Evolutionary conservation across 2,797 vertebrate species (phyloP).

Genomic region (Lepidocolaptes lacrymiger): DNA sequence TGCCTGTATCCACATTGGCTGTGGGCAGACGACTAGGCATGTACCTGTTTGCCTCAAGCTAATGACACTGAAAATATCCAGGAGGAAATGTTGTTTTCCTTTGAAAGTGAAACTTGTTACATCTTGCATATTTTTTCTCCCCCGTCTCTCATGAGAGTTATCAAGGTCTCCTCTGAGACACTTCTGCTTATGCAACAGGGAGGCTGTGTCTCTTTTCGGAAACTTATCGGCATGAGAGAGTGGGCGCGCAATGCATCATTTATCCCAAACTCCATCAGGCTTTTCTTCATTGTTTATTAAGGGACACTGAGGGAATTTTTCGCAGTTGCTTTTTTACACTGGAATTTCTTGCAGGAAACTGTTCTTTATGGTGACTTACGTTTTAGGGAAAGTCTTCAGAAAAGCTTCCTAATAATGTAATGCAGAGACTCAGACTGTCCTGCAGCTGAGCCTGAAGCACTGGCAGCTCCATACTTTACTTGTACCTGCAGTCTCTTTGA

Average conservation of each 20-base stretch:
- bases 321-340: not conserved
- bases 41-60: conserved; percentile 12
- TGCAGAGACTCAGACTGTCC: not conserved
- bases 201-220: not conserved
- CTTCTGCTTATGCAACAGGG: conserved; percentile 8
- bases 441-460: not conserved
- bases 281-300: not conserved
- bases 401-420: not conserved
- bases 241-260: not conserved
- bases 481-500: not conserved
- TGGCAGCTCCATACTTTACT: not conserved
- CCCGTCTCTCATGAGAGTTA: conserved; percentile 28
- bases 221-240: rapidly evolving
- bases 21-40: not conserved
- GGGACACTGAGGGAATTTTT: not conserved
- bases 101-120: conserved; percentile 57
- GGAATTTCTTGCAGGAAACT: not conserved
- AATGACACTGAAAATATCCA: conserved; percentile 14
- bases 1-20: not conserved
- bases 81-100: conserved; percentile 61
- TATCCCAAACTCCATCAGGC: not conserved
- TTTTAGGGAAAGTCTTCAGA: not conserved
- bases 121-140: conserved; percentile 45
- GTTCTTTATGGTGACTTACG: not conserved
- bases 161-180: conserved; percentile 19